These are phyloP conservation scores for Elanoides forficatus DNA, from an alignment of 2,113 vertebrate genomes.

Conservation along the genomic window DNA sequence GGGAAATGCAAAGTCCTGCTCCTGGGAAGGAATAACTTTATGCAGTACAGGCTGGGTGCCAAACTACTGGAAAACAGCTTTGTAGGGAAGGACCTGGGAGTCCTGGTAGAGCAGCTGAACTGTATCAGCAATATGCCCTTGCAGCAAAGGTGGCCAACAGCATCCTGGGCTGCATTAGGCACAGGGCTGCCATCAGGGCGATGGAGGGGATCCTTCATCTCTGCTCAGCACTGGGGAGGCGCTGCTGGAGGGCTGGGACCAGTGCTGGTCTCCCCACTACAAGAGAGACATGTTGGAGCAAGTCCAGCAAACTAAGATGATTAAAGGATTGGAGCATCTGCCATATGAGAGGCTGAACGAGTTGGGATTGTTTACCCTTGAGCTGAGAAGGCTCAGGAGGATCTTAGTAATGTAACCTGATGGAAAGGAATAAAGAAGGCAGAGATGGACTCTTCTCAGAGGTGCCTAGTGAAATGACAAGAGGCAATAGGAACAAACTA, in stretches of 20 bases:
- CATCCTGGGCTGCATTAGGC: neutral
- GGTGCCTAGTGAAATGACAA: no score
- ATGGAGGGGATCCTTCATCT: neutral
- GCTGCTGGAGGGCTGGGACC: neutral
- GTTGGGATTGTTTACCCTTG: neutral
- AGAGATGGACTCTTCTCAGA: no score
- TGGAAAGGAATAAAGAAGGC: no score
- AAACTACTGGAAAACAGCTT: neutral
- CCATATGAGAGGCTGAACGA: neutral
- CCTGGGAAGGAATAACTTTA: neutral
- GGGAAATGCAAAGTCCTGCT: neutral
- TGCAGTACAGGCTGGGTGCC: neutral
- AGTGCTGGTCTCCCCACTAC: neutral
- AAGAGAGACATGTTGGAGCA: neutral
- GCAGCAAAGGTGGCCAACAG: neutral
- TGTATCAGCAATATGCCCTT: neutral
- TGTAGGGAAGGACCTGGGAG: neutral
- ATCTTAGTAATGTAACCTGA: neutral
- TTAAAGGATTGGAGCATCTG: neutral
- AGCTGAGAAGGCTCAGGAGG: neutral
- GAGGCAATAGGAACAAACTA: no score
- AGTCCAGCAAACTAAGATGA: neutral
- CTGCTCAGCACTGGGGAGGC: neutral
- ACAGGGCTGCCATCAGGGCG: accelerated
- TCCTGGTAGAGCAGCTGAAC: neutral